Base-by-base conservation (phyloP, 2,888 invertebrate genomes). In the Gastrophysa polygoni region DNA sequence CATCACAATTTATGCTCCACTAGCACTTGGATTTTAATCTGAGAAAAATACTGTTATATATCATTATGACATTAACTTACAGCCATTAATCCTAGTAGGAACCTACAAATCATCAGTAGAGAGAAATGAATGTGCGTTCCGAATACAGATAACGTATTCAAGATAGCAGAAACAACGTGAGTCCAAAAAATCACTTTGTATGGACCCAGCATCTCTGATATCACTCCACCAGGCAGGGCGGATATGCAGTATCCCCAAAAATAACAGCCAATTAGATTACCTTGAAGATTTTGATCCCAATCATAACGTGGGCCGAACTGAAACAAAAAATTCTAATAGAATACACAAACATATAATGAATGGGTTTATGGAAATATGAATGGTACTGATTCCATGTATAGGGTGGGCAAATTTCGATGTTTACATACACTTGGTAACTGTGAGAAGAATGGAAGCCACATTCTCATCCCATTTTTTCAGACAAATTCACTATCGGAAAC, bases 1-100 rank as follows among this genome's bases (percentile, higher is more conserved):
- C n/a, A n/a, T n/a, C n/a, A n/a, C n/a, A n/a, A n/a, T n/a, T n/a
- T n/a, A n/a, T n/a, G n/a, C n/a, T 24, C 4, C 3, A 24, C 24
- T 24, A 24, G 3, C 24, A 3, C 24, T 5, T 24, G 3, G 7
- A 24, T 5, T 24, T 24, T 24, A 3, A 3, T 7, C 24, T 24
- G 6, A 38, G 4, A 1, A n/a, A 14, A 10, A 38, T 38, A 14
- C 29, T 14, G 11, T 38, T 38, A 14, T 2, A n/a, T 38, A 4
- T 38, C 38, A 24, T 7, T 7, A 24, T 7, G 38, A 38, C 14
- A 38, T 38, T 11, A 14, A 81, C 85, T 81, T 82, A 88, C 89
- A 67, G 86, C 87, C 62, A 87, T 80, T 57, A 85, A 79, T 61
- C 89, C 89, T 24, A 88, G 81, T 0, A 85, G 69, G 69, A 89